A percentile compares a stretch with the other conserved stretches of the same genome.
Evolutionary conservation across 1,140 invertebrate genomes (phyloP).

Genomic region (Zaprionus inermis): DNA sequence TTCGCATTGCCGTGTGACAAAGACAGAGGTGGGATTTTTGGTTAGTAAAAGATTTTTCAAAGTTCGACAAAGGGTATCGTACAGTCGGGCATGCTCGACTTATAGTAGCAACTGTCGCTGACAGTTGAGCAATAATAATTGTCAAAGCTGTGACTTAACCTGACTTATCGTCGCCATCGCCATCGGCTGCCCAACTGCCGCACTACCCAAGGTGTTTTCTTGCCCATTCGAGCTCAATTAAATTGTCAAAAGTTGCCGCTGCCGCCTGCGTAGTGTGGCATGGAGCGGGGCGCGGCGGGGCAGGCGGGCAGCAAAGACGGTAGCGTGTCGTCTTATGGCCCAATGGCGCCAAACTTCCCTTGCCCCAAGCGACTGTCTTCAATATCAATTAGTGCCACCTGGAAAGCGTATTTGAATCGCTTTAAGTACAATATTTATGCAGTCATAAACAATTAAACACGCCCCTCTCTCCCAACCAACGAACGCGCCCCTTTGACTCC

Average conservation of each 20-base stretch:
- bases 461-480: too few relatives aligned
- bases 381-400: conserved; percentile 67
- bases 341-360: conserved; percentile 33
- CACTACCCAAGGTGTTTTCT: conserved; percentile 44
- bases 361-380: conserved; percentile 37
- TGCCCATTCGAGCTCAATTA: conserved; percentile 58
- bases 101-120: conserved; percentile 32
- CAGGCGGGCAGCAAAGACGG: conserved; percentile 1
- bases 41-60: too few relatives aligned
- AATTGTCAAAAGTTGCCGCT: conserved; percentile 68
- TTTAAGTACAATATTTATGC: conserved; percentile 50
- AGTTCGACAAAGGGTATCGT: too few relatives aligned
- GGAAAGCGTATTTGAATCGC: conserved; percentile 51
- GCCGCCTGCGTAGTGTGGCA: conserved; percentile 29
- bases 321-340: conserved; percentile 10
- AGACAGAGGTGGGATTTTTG: too few relatives aligned
- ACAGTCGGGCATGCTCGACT: too few relatives aligned
- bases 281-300: background rate
- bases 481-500: background rate
- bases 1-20: too few relatives aligned
- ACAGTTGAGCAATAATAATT: conserved; percentile 78
- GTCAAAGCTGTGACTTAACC: conserved; percentile 71
- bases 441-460: conserved; percentile 58
- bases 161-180: conserved; percentile 61
- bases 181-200: too few relatives aligned